phyloP scores from a whole-genome alignment of 53 echinoderm and acorn worm species.

The Henricia sp. region DNA sequence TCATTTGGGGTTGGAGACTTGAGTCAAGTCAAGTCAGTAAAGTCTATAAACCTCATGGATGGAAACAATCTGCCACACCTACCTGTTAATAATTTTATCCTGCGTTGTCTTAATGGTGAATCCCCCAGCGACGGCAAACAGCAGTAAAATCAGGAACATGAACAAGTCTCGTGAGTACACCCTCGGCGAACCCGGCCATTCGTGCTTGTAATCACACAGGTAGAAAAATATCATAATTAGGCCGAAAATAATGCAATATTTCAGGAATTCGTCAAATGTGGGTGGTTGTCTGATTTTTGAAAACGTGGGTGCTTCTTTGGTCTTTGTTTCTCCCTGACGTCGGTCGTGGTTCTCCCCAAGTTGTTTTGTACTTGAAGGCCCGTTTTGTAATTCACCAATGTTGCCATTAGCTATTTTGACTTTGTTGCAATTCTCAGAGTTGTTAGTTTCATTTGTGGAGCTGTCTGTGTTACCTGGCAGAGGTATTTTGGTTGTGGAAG shows the following conservation, averaged over 20 bases:
- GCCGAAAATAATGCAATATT: slow-evolving; percentile 65
- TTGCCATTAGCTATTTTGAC: neutral
- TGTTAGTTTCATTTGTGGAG: neutral
- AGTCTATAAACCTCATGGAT: too few relatives aligned
- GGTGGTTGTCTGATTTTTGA: slow-evolving; percentile 74
- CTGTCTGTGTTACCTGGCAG: neutral
- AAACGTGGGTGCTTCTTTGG: slow-evolving; percentile 16
- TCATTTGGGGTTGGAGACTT: too few relatives aligned
- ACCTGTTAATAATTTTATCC: slow-evolving; percentile 86
- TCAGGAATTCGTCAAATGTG: slow-evolving; percentile 75
- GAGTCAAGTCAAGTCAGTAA: too few relatives aligned
- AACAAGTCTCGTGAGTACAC: slow-evolving; percentile 73
- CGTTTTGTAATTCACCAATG: neutral
- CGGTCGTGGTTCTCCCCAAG: neutral
- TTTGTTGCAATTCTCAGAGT: neutral
- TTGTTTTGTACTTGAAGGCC: neutral
- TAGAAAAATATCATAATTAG: slow-evolving; percentile 77
- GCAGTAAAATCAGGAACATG: slow-evolving; percentile 68
- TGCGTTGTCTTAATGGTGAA: slow-evolving; percentile 73
- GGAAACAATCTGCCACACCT: neutral
- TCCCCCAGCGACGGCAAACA: slow-evolving; percentile 70
- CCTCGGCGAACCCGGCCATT: slow-evolving; percentile 64
- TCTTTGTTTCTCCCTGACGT: neutral
- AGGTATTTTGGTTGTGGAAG: neutral
- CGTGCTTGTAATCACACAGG: slow-evolving; percentile 69